These are phyloP conservation scores for Linyphia triangularis DNA, from an alignment of 2,888 invertebrate genomes.

Conservation along the genomic window DNA sequence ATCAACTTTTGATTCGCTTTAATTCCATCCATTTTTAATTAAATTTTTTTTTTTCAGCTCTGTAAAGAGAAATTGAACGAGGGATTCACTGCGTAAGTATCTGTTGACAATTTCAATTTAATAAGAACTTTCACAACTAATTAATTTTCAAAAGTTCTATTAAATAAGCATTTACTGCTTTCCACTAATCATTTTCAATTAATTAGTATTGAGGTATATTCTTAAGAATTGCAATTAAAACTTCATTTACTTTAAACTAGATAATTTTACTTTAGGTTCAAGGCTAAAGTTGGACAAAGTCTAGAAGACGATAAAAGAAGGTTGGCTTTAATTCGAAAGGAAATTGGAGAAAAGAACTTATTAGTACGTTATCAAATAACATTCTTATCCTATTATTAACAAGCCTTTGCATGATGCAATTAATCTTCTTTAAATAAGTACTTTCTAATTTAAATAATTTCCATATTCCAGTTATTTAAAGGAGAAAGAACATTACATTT, in stretches of 20 bases:
- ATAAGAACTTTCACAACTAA: no score
- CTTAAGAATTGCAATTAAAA: not conserved
- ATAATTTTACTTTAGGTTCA: constrained; percentile 83
- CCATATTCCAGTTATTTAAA: not conserved
- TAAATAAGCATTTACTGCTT: not conserved
- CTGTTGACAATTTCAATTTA: not conserved
- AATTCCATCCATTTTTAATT: not conserved
- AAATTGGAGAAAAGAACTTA: constrained; percentile 87
- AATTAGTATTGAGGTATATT: not conserved
- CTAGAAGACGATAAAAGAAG: constrained; percentile 88
- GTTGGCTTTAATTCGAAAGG: constrained; percentile 86
- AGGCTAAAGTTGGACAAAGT: constrained; percentile 92
- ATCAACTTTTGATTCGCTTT: not conserved
- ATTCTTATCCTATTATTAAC: not conserved
- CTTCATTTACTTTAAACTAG: not conserved
- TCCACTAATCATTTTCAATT: not conserved
- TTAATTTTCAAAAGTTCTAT: not conserved
- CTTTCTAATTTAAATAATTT: not conserved
- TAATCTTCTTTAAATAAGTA: not conserved
- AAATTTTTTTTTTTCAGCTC: constrained; percentile 79
- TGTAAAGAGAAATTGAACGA: constrained; percentile 86
- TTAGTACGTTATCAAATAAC: constrained; percentile 82
- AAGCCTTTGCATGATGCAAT: no score
- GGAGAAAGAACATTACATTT: not conserved
- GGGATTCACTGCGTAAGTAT: constrained; percentile 85